Base-by-base conservation (phyloP, 2,888 invertebrate genomes). In the Steinernema hermaphroditum region DNA sequence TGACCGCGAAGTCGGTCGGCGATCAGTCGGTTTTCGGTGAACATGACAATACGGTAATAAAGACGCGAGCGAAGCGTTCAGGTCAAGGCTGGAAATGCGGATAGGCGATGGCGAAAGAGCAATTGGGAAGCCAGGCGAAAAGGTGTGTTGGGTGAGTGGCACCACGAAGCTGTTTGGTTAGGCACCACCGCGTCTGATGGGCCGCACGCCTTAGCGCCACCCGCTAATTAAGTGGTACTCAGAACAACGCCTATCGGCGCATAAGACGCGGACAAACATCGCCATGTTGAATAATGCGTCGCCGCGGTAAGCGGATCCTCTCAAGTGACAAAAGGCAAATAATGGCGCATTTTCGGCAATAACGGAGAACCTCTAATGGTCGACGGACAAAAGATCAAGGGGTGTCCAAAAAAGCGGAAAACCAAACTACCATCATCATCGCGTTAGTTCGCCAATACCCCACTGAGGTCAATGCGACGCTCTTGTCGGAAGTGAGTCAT, bases 251-350 rank as follows among this genome's bases (percentile, higher is more conserved):
- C 54, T 54, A 27, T 22, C 6, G 14, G 49, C n/a, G n/a, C 16
- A 6, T 22, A 54, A 54, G 54, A 54, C 54, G 6, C 27, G 16
- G 16, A 22, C 19, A 54, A 54, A 54, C 54, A 54, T 12, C 6
- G 19, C 6, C 49, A 49, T 19, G 49, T 49, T 19, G 49, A 19
- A 49, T 49, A 19, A 19, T 49, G 49, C 9, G 49, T 1, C 4
- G 22, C 6, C 37, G 37, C 37, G 37, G 37, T 54, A 54, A 54
- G 54, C 54, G 24, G 54, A 54, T 54, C 54, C 12, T 54, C 54
- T 54, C 54, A 54, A 54, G 24, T 54, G 54, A 54, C 54, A 54
- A 54, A 27, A 27, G 54, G 54, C 19, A 54, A 54, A 54, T 16
- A 54, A 27, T 54, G 54, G 16, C 49, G 49, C 46, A 46, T n/a